These are phyloP conservation scores for Ivindomyrus marchei DNA, from an alignment of 2,113 vertebrate genomes.

Conservation along the genomic window DNA sequence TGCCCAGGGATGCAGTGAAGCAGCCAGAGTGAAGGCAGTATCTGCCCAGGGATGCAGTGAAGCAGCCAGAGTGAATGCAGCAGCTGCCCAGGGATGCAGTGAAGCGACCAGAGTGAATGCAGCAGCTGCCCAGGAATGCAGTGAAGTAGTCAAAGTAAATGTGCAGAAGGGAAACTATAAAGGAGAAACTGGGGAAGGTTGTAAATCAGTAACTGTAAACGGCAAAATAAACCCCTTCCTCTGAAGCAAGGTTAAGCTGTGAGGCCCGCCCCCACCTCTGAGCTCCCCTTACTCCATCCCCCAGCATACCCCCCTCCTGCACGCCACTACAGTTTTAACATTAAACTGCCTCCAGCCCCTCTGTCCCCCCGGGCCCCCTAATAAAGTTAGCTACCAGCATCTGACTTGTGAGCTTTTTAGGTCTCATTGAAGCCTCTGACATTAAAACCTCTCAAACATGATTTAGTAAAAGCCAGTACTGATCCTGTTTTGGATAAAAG, in stretches of 20 bases:
- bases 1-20: slow-evolving; percentile 27
- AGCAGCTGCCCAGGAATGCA: slow-evolving; percentile 22
- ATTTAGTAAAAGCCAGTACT: slow-evolving; percentile 62
- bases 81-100: slow-evolving; percentile 24
- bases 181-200: slow-evolving; percentile 52
- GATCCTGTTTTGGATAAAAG: slow-evolving; percentile 62
- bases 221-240: slow-evolving; percentile 41
- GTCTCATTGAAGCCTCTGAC: slow-evolving; percentile 55
- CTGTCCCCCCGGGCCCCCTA: slow-evolving; percentile 53
- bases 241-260: slow-evolving; percentile 50
- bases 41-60: slow-evolving; percentile 25
- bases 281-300: neutral
- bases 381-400: slow-evolving; percentile 58
- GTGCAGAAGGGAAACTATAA: slow-evolving; percentile 55
- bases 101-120: slow-evolving; percentile 48
- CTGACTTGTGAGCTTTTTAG: slow-evolving; percentile 52
- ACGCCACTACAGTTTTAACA: slow-evolving; percentile 40
- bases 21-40: slow-evolving; percentile 43
- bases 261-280: slow-evolving; percentile 23
- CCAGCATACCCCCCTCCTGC: neutral
- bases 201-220: slow-evolving; percentile 53
- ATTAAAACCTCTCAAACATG: slow-evolving; percentile 64
- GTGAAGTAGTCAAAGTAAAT: slow-evolving; percentile 45
- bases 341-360: slow-evolving; percentile 31
- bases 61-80: slow-evolving; percentile 46